Evolutionary conservation across 2,888 invertebrate genomes (phyloP).

Genomic region (Creontiades dilutus): DNA sequence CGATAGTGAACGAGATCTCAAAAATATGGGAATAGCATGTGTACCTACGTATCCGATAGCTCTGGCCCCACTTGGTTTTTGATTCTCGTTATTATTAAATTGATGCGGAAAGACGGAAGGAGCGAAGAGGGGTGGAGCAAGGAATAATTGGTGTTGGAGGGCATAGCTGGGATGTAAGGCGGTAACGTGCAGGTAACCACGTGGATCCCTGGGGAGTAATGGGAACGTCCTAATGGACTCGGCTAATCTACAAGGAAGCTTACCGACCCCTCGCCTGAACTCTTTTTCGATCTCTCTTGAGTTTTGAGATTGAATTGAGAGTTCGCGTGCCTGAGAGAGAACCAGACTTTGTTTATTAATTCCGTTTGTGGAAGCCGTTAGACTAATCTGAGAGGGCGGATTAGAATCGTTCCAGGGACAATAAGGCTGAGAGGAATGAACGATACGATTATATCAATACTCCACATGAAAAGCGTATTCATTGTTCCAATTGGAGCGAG

Average conservation of each 20-base stretch:
- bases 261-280: not conserved
- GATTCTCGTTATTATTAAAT: conserved; percentile 61
- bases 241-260: conserved; percentile 63
- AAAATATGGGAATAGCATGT: conserved; percentile 44
- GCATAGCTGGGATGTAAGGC: conserved; percentile 43
- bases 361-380: conserved; percentile 70
- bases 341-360: conserved; percentile 67
- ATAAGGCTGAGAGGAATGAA: conserved; percentile 27
- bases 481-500: not conserved
- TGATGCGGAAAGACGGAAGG: conserved; percentile 13
- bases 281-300: conserved; percentile 35
- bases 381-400: conserved; percentile 42
- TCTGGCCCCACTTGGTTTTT: conserved; percentile 32
- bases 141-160: conserved; percentile 61
- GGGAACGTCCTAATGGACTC: conserved; percentile 64
- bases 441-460: conserved; percentile 30
- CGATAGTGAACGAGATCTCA: conserved; percentile 21
- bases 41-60: conserved; percentile 35
- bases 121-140: not conserved
- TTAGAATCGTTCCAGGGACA: conserved; percentile 3
- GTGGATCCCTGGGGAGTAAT: conserved; percentile 58
- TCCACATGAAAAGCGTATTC: conserved; percentile 7
- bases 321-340: conserved; percentile 69
- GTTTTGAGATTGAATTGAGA: conserved; percentile 72
- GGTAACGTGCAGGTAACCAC: conserved; percentile 65